Percentiles rank a stretch among this genome's conserved stretches.
These are phyloP conservation scores for Papilio elwesi DNA, from an alignment of 2,888 invertebrate genomes.

Conservation along the genomic window DNA sequence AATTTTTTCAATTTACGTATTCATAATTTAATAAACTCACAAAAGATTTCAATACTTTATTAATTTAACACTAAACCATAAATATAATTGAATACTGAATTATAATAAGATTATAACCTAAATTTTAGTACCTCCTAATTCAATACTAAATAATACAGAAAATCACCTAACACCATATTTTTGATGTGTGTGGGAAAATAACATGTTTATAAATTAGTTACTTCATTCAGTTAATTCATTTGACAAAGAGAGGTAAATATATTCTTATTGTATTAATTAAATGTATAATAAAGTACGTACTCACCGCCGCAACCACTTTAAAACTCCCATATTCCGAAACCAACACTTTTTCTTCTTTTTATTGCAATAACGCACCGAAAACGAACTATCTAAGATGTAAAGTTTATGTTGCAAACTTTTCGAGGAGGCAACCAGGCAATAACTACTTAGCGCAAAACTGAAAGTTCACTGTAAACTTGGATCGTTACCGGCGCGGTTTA, in stretches of 20 bases:
- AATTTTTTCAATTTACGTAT: background rate
- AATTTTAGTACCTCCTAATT: no score
- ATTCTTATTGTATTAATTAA: constrained; percentile 23
- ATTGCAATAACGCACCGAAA: constrained; percentile 43
- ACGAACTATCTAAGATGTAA: constrained; percentile 44
- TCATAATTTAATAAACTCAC: background rate
- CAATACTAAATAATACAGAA: no score
- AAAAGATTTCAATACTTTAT: no score
- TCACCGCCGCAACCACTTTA: constrained; percentile 82
- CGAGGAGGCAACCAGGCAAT: constrained; percentile 37
- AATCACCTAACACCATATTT: no score
- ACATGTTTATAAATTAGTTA: background rate
- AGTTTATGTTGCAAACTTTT: constrained; percentile 53
- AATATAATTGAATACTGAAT: no score
- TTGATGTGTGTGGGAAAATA: background rate
- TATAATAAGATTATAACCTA: no score
- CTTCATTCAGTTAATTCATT: no score
- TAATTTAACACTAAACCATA: no score
- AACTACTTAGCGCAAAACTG: constrained; percentile 51
- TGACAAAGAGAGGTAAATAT: background rate
- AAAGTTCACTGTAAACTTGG: constrained; percentile 67
- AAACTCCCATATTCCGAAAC: constrained; percentile 76
- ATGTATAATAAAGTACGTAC: constrained; percentile 50
- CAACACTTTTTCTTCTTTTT: constrained; percentile 67
- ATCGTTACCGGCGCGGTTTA: constrained; percentile 76